Conservation (phyloP, 2,113 vertebrate species). For the Pungitius pungitius region DNA sequence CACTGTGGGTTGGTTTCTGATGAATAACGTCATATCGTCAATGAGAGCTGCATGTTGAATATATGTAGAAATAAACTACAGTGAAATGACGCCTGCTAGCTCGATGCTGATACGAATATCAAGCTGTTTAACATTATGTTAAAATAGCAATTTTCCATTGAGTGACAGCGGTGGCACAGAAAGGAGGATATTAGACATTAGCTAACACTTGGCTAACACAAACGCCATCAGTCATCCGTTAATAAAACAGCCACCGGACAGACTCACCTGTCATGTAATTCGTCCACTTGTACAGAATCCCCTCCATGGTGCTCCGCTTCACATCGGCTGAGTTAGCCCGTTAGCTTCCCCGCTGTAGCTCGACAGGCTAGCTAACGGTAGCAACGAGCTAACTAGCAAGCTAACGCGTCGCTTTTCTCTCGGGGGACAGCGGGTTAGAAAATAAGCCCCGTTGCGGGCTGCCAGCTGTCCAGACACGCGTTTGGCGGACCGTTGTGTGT, state of each 20-base stretch:
- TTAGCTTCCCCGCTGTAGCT: slow-evolving; percentile 21
- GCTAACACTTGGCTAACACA: not conserved
- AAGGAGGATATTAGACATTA: not conserved
- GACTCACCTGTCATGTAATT: slow-evolving; percentile 95
- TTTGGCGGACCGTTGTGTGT: not conserved
- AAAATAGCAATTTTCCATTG: too few species aligned
- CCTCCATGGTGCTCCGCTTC: slow-evolving; percentile 84
- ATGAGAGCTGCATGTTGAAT: not conserved
- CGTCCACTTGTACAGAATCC: slow-evolving; percentile 95
- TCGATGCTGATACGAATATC: too few species aligned
- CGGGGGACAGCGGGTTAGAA: not conserved
- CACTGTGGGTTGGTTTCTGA: not conserved
- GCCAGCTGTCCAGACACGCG: not conserved
- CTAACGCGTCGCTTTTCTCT: not conserved
- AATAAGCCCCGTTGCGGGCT: not conserved
- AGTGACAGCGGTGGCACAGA: too few species aligned
- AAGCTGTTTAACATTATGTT: too few species aligned
- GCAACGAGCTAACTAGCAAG: not conserved
- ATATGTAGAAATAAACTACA: not conserved
- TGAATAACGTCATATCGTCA: not conserved
- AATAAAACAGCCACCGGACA: not conserved
- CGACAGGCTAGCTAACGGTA: slow-evolving; percentile 9
- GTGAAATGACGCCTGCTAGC: not conserved
- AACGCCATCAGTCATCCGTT: not conserved
- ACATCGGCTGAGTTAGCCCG: slow-evolving; percentile 32